Base-by-base conservation (phyloP, 2,113 vertebrate species). In the Hemibagrus wyckioides region DNA sequence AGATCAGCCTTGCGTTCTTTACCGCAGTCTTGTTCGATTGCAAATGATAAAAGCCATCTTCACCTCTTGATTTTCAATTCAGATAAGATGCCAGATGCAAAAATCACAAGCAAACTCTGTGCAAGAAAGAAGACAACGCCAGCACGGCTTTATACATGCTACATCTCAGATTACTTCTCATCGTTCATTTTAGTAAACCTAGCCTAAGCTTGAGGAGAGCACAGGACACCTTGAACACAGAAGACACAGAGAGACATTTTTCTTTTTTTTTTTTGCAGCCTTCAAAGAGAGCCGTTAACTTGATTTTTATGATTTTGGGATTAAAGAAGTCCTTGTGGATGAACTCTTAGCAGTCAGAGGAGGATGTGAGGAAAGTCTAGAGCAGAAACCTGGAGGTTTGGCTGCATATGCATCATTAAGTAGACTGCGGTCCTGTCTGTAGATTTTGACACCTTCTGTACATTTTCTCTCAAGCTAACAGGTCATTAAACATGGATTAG, bases 321-420 rank as follows among this genome's bases (percentile, higher is more conserved):
- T 73, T 85, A 79, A 89, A 85, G 83, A 59, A 57, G 69, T 71
- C 36, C 56, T 85, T 82, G 77, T 85, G 59, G 63, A 56, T 33
- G 8, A 59, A 39, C 52, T 81, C 30, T 52, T 25, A 23, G 33
- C n/a, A 28, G 54, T 33, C 71, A 30, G n/a, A 50, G 73, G 15
- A 77, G 28, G 39, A 61, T 85, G 83, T 73, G 8, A 41, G n/a
- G 28, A 30, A 14, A 44, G 82, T 39, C 17, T 25, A 85, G 23
- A 79, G 44, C 57, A 75, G 71, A 75, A 75, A 75, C 1, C 23
- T 48, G 23, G 11, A 48, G 85, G 67, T 54, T 33, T 39, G 59
- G 80, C 39, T 63, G 61, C 71, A 85, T 76, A 77, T 90, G 75
- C 75, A 88, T 90, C 82, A 82, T 87, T 90, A 76, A 86, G 75